Evolutionary conservation across 2,113 vertebrate genomes (phyloP), one percentile per base, ranked within the genome.

Genomic region (Pycnonotus jocosus): DNA sequence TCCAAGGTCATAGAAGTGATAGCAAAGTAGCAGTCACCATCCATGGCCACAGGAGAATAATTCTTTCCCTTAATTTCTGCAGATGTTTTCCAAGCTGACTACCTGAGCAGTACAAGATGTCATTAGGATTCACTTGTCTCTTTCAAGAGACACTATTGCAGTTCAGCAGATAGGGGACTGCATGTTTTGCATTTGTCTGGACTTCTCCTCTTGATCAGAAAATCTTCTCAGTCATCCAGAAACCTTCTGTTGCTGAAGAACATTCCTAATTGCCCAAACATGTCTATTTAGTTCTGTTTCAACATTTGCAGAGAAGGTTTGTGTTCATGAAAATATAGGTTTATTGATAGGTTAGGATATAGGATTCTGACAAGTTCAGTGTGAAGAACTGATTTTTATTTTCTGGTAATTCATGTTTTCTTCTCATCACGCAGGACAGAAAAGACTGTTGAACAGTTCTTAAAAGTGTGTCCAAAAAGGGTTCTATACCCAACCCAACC

Each of bases 211-310:
- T 77, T 44, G 38, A 45, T 44, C 60, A 86, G 72, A 78, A 73
- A 68, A 56, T 4, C 16, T 45, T 61, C 16, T 61, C 45, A 45
- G 11, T 12, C 35, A 37, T 28, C 12, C 51, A 76, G 9, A 22
- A n/a, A 60, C 6, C 15, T 65, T 30, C 64, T 27, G 10, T 6
- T 35, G 31, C 60, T 50, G 31, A 61, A 40, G 70, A 93, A 33
- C 16, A 33, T 66, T 86, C 30, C 6, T 18, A 56, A 25, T 12
- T 62, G 21, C 25, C 30, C 0, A 0, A 78, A 72, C 2, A 3
- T 2, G 9, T 27, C 11, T 24, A 45, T 50, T 86, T 66, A 58
- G 13, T 57, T 70, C 30, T 57, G 17, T 68, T 90, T 45, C 57
- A 72, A 15, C 51, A 85, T 61, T 65, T 88, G 24, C 24, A 40